Evolutionary conservation across 2,888 invertebrate genomes (phyloP).

Genomic region (Aelia acuminata): DNA sequence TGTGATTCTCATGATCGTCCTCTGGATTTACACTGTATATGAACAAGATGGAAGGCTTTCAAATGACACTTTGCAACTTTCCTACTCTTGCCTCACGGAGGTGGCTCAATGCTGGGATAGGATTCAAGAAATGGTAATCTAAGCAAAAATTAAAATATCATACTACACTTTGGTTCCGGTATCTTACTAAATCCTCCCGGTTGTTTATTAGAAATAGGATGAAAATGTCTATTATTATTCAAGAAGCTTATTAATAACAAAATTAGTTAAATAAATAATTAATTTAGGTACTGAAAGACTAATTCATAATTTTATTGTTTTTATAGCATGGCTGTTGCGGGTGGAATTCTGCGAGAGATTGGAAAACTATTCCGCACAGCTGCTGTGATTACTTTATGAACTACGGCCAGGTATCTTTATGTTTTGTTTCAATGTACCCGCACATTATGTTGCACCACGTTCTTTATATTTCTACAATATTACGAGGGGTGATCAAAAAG

Average conservation of each 20-base stretch:
- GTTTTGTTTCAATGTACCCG: not conserved
- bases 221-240: too few relatives aligned
- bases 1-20: not conserved
- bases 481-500: too few relatives aligned
- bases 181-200: too few relatives aligned
- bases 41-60: not conserved
- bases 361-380: not conserved
- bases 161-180: not conserved
- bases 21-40: not conserved
- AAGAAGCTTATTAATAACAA: not conserved
- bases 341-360: slow-evolving; percentile 4
- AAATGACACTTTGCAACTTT: not conserved
- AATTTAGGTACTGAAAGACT: not conserved
- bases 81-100: not conserved
- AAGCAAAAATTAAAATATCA: not conserved
- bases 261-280: not conserved
- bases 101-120: not conserved
- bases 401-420: not conserved
- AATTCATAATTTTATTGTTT: not conserved
- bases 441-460: too few relatives aligned
- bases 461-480: too few relatives aligned
- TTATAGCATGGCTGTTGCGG: slow-evolving; percentile 1
- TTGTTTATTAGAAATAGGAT: too few relatives aligned
- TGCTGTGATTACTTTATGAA: not conserved
- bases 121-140: not conserved